Evolutionary conservation across 2,888 invertebrate genomes (phyloP).

Genomic region (Zele albiditarsus): DNA sequence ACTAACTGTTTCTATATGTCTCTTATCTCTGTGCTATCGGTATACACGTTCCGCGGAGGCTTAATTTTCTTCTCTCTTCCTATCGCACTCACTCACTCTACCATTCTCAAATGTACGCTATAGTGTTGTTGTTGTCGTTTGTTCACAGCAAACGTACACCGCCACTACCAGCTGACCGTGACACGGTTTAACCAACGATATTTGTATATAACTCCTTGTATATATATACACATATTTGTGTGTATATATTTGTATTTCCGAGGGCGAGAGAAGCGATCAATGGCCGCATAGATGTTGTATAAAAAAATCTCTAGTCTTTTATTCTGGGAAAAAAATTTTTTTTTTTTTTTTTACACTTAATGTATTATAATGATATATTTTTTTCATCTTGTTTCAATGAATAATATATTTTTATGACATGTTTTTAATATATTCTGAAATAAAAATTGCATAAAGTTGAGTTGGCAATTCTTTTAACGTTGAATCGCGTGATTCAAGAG

Average conservation of each 20-base stretch:
- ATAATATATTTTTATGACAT: slow-evolving; percentile 6
- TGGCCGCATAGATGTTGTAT: slow-evolving; percentile 17
- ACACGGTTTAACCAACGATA: slow-evolving; percentile 59
- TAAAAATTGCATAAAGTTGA: slow-evolving; percentile 24
- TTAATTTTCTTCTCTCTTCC: slow-evolving; percentile 21
- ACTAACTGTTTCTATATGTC: slow-evolving; percentile 22
- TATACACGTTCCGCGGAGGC: neutral
- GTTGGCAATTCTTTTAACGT: slow-evolving; percentile 2
- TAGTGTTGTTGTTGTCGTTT: slow-evolving; percentile 24
- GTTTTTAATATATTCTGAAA: neutral
- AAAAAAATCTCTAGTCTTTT: slow-evolving; percentile 7
- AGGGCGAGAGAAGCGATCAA: slow-evolving; percentile 34
- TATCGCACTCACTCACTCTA: neutral
- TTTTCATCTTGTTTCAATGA: neutral
- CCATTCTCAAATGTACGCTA: slow-evolving; percentile 24
- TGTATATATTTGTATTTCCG: slow-evolving; percentile 27
- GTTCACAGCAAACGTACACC: slow-evolving; percentile 52
- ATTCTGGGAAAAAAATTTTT: neutral
- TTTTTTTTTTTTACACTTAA: neutral
- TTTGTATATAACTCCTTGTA: slow-evolving; percentile 30
- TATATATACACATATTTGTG: slow-evolving; percentile 5
- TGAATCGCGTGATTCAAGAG: slow-evolving; percentile 37
- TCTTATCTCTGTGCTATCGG: slow-evolving; percentile 34
- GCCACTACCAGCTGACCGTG: slow-evolving; percentile 67
- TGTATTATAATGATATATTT: neutral